These are phyloP conservation scores for Myocastor coypus DNA, from an alignment of 2,113 vertebrate genomes.

Conservation along the genomic window DNA sequence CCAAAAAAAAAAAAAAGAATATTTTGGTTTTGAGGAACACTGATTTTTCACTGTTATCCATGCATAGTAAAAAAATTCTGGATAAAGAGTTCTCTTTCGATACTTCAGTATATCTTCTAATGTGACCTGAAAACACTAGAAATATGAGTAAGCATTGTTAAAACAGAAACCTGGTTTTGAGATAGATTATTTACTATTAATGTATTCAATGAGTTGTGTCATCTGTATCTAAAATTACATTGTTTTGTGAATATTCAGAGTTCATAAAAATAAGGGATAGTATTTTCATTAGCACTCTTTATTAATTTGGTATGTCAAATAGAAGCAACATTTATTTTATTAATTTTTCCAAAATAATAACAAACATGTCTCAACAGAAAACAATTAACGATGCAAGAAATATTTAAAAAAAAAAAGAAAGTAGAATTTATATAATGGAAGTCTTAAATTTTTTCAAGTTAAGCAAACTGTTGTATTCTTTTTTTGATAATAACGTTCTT, in stretches of 20 bases:
- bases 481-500: not conserved
- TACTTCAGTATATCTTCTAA: not conserved
- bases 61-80: not conserved
- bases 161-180: not conserved
- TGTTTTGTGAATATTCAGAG: not conserved
- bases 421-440: not conserved
- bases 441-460: not conserved
- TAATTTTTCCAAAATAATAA: not conserved
- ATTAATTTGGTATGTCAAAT: not conserved
- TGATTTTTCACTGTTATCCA: not conserved
- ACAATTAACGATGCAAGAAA: not conserved
- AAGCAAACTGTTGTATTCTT: not conserved
- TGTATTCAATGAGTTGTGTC: not conserved
- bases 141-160: not conserved
- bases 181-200: not conserved
- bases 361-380: not conserved
- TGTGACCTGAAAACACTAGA: not conserved
- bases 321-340: not conserved
- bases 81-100: not conserved
- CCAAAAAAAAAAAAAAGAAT: not conserved
- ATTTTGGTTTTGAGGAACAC: not conserved
- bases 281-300: constrained; percentile 29
- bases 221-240: not conserved
- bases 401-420: not conserved
- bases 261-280: not conserved